Base-by-base conservation (phyloP, 2,113 vertebrate species). In the Ctenodactylus gundi region DNA sequence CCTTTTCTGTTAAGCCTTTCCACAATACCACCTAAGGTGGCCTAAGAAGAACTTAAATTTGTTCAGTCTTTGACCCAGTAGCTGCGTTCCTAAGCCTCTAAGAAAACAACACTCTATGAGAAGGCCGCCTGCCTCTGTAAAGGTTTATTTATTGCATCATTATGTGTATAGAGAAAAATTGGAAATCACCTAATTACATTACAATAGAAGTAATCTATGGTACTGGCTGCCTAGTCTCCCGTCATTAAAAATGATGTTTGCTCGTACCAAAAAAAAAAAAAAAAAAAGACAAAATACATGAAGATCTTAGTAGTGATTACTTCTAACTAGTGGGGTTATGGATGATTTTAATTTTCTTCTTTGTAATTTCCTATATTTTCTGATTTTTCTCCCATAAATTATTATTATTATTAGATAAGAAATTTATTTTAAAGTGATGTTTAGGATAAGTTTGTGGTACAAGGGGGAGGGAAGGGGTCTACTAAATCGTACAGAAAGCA, bases 301-400 rank as follows among this genome's bases (percentile, higher is more conserved):
- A 62, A 80, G 76, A 77, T 82, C 29, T 88, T 75, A 65, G 39
- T 80, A 67, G 46, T 36, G 29, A 95, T 93, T 92, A 90, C 82
- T 88, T 91, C 81, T 82, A 93, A 91, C 67, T 72, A 60, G 55
- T 85, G 44, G 39, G 84, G 87, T 96, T 90, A 94, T 95, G 76
- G 51, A 96, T 94, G 87, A 64, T 83, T 97, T 97, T 92, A 94
- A 97, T 96, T 94, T 96, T 92, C 91, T 91, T 91, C 86, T 95
- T 93, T 82, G 82, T 84, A 95, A 95, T 96, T 97, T 97, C 77
- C 60, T 78, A 18, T 94, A 88, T 96, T 97, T 96, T 94, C 95
- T 62, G 51, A 94, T 84, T 68, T 96, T 96, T 95, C 85, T 92
- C 39, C 49, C 58, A 94, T 91, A 93, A 93, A 92, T 94, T 93